Percentiles rank a stretch among this genome's conserved stretches.
These are phyloP conservation scores for Chunga burmeisteri DNA, from an alignment of 2,113 vertebrate species.

Conservation along the genomic window DNA sequence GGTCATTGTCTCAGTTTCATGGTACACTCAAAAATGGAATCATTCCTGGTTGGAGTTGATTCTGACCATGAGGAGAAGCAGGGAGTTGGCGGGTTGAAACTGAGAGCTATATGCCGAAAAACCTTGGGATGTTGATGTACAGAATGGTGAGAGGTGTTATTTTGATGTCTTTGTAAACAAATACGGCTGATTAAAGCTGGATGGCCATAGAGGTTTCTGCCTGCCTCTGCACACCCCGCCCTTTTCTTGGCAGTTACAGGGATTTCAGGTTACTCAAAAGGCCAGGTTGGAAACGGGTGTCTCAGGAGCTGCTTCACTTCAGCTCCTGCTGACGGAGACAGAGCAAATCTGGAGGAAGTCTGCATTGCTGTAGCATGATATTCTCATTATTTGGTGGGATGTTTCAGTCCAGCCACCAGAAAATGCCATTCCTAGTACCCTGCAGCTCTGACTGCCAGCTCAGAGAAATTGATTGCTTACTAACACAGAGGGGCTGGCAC, in stretches of 20 bases:
- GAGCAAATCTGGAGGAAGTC: not conserved
- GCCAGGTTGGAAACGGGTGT: not conserved
- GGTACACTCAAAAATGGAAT: slow-evolving; percentile 30
- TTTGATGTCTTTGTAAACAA: not conserved
- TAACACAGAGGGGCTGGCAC: not conserved
- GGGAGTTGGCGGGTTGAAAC: not conserved
- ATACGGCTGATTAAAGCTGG: not conserved
- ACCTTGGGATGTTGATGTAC: not conserved
- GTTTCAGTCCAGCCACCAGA: not conserved
- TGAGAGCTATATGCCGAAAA: not conserved
- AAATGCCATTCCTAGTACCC: not conserved
- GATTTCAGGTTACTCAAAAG: not conserved
- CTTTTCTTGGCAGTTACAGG: not conserved
- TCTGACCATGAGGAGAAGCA: not conserved
- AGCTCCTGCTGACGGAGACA: not conserved
- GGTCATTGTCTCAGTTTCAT: slow-evolving; percentile 4
- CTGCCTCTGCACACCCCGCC: not conserved
- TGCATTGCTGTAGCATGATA: not conserved
- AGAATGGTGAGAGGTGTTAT: not conserved
- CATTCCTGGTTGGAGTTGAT: not conserved
- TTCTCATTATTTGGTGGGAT: not conserved
- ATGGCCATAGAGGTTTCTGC: not conserved
- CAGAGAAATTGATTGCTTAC: not conserved
- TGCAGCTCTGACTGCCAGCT: not conserved
- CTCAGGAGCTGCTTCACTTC: not conserved